phyloP scores from a whole-genome alignment of 2,888 invertebrate genomes.

The Mimumesa dahlbomi region DNA sequence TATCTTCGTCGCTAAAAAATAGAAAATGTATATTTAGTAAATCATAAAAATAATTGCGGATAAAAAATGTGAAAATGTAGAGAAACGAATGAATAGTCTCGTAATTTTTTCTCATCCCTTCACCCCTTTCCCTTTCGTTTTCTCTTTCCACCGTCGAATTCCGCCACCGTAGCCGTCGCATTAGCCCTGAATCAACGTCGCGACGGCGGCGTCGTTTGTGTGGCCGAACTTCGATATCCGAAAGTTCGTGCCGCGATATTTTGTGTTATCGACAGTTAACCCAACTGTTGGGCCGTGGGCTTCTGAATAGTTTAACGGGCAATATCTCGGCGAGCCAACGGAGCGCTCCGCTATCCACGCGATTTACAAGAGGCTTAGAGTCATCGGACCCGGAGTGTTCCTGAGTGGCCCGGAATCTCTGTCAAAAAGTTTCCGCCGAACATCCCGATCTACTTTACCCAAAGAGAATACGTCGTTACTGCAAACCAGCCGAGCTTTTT shows the following conservation, averaged over 20 bases:
- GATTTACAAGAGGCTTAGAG: not conserved
- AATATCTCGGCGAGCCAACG: conserved; percentile 19
- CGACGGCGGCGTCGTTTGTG: conserved; percentile 14
- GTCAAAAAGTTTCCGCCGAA: not conserved
- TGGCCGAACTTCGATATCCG: conserved; percentile 36
- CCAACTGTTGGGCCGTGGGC: conserved; percentile 17
- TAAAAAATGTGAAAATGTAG: no score
- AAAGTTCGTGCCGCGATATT: conserved; percentile 39
- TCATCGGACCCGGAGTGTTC: not conserved
- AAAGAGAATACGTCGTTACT: no score
- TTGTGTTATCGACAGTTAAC: conserved; percentile 46
- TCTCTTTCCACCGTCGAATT: not conserved
- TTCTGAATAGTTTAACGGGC: conserved; percentile 46
- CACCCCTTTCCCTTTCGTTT: not conserved
- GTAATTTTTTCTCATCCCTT: no score
- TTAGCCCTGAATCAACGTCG: conserved; percentile 33
- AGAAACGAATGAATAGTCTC: no score
- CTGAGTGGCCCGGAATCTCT: not conserved
- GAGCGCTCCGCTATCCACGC: not conserved
- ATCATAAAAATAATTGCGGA: no score
- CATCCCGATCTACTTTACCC: no score
- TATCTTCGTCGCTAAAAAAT: not conserved
- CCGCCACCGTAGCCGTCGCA: not conserved
- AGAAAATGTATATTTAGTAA: no score
- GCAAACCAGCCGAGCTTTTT: no score